Base-by-base conservation (phyloP, 2,113 vertebrate species). In the Phalacrocorax carbo region DNA sequence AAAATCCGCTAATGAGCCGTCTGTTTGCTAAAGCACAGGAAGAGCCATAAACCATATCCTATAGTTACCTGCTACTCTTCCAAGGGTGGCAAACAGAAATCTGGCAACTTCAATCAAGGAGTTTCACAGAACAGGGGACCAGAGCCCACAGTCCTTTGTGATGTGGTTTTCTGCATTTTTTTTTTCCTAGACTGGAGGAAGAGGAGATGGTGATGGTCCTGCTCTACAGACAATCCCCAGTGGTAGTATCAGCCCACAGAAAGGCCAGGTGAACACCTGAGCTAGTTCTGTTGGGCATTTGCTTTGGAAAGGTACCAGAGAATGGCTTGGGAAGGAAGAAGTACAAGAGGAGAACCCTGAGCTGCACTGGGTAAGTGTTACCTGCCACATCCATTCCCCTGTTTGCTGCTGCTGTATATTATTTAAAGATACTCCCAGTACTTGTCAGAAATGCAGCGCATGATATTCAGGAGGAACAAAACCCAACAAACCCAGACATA, bases 161-260 rank as follows among this genome's bases (percentile, higher is more conserved):
- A 62, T 70, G 51, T 49, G 51, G 26, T 89, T 95, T 94, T 68
- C 86, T 93, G n/a, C 55, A 65, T 82, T 10, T 64, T 88, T 92
- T 91, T 94, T 96, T 70, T 66, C 85, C 57, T 96, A 94, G 96
- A 90, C 84, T 87, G 87, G 19, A 95, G 73, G 78, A 93, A 93
- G 81, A 96, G 72, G 80, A 91, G 52, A 61, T 79, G 52, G 29
- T 81, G 93, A 90, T 80, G 78, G 73, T 61, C 81, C 69, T 95
- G 87, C 70, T 34, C 65, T 93, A 40, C 81, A 85, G 89, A 38
- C 77, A 79, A 44, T 61, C 16, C 42, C 57, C 94, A 65, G 65
- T 44, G 61, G 51, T 71, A 48, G 57, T 76, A 44, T 48, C 48
- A 72, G 65, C 38, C 44, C 78, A 58, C 52, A 91, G 66, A 71